Base-by-base conservation (phyloP, 92 coral and sea anemone species). In the Zoanthus solanderi region DNA sequence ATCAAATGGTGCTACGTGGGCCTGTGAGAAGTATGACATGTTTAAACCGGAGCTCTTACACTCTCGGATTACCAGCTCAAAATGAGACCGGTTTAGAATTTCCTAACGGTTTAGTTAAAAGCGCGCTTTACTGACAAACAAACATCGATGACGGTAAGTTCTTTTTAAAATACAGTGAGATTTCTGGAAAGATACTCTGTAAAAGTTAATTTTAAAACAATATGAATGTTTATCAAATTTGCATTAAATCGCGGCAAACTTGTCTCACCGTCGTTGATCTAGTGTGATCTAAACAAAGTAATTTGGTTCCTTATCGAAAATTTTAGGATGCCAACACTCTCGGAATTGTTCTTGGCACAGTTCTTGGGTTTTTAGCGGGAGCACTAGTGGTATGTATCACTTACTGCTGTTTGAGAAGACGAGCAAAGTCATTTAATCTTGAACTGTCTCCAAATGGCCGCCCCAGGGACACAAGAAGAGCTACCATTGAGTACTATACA, bases 311-410 rank as follows among this genome's bases (percentile, higher is more conserved):
- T 30, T 69, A 69, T 28, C n/a, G 31, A 69, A 57, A 10, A 72
- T 84, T 68, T 10, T 87, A 94, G 98, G 95, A 93, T 54, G 78
- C 96, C 45, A 85, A 47, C 50, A 87, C 87, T 9, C 91, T 95
- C 44, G 98, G 98, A 1, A 89, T 93, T 10, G 90, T 93, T 73
- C 89, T 95, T 4, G 98, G 98, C 10, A 87, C 96, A 17, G 87
- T 95, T 6, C 88, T 95, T 14, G 98, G 98, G 0, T 95, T 95
- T 73, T 74, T 95, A 37, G 93, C 91, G 32, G 98, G 98, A 5
- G 98, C 87, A 73, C 30, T 91, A 15, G 96, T 78, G 9, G 94
- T 95, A 3, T 85, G 96, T 23, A 6, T 87, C 31, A 89, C 84
- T 0, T 94, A 71, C 72, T 63, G 86, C 11, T 90, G 83, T 53